phyloP scores from a whole-genome alignment of 2,797 vertebrate genomes.

The Gymnoscopelus microlampas region DNA sequence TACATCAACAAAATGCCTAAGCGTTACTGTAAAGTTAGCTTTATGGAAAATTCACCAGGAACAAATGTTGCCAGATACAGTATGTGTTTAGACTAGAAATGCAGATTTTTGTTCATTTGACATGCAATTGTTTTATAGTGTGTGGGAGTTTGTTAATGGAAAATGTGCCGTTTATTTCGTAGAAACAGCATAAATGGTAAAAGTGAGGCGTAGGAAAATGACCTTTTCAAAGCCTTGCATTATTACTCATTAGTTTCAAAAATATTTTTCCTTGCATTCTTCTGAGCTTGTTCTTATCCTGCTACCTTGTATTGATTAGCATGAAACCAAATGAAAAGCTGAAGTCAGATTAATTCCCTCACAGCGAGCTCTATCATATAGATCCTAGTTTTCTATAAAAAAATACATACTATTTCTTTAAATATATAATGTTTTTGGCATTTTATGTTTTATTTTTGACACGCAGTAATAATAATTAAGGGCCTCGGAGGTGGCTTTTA shows the following conservation, averaged over 20 bases:
- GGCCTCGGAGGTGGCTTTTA: too few species aligned
- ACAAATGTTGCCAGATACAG: too few species aligned
- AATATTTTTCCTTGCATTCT: too few species aligned
- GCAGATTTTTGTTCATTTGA: slow-evolving; percentile 2
- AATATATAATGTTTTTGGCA: too few species aligned
- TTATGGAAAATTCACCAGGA: too few species aligned
- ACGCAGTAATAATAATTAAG: too few species aligned
- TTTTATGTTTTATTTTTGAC: too few species aligned
- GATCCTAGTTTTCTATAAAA: too few species aligned
- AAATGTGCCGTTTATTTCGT: slow-evolving; percentile 9
- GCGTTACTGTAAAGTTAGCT: too few species aligned
- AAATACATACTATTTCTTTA: too few species aligned
- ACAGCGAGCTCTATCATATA: background rate
- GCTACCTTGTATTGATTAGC: background rate
- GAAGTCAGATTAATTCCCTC: background rate
- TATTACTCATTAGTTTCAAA: background rate
- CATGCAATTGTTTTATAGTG: background rate
- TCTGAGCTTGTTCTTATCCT: background rate
- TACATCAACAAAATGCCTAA: too few species aligned
- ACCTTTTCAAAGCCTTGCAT: background rate
- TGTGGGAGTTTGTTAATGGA: slow-evolving; percentile 22
- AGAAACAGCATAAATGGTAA: background rate
- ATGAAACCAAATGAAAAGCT: background rate
- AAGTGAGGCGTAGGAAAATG: background rate
- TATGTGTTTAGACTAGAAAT: background rate